Conservation (phyloP, 2,888 invertebrate genomes). For the Pteria penguin region DNA sequence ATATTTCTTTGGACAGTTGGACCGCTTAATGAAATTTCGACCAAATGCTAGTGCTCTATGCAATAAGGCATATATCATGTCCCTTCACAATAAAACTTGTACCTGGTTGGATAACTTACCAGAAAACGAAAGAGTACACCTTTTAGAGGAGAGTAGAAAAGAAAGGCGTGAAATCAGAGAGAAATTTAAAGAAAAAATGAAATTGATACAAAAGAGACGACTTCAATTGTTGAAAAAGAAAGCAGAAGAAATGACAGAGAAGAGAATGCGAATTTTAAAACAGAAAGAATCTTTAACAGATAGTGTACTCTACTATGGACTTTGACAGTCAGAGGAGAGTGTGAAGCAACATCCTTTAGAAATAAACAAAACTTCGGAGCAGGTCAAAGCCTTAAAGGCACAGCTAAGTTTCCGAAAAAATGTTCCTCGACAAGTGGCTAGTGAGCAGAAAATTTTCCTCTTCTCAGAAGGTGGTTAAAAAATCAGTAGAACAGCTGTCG, state of each 20-base stretch:
- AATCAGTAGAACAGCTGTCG: neutral
- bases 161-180: neutral
- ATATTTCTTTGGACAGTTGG: constrained; percentile 21
- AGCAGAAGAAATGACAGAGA: neutral
- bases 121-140: neutral
- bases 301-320: neutral
- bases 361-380: constrained; percentile 1
- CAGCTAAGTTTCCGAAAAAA: constrained; percentile 15
- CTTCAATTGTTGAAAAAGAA: neutral
- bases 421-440: neutral
- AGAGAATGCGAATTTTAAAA: neutral
- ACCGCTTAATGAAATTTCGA: neutral
- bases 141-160: neutral
- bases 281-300: constrained; percentile 11
- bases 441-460: neutral
- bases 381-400: neutral
- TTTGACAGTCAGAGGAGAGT: constrained; percentile 24
- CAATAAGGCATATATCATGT: constrained; percentile 14
- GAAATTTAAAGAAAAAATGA: neutral
- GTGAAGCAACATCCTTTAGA: constrained; percentile 28
- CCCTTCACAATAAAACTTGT: neutral
- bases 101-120: constrained; percentile 1
- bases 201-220: neutral
- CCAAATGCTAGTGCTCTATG: constrained; percentile 3
- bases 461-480: neutral